Conservation (phyloP, 2,797 vertebrate species). For the Orientallactaga sibirica region DNA sequence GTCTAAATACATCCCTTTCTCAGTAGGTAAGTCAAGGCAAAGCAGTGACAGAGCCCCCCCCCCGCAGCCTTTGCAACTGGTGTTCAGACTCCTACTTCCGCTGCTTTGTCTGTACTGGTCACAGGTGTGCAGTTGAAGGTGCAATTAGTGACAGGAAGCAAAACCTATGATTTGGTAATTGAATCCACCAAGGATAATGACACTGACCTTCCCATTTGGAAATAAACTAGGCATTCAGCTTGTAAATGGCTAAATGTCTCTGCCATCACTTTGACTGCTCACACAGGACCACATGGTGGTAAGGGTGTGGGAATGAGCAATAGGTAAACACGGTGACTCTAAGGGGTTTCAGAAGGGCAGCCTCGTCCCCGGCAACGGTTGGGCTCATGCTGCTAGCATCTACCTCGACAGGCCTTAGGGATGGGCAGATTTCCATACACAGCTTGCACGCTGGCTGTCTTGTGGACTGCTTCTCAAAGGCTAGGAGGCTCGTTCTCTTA, state of each 20-base stretch:
- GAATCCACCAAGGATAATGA: slow-evolving; percentile 86
- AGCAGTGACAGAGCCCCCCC: background rate
- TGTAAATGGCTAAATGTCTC: slow-evolving; percentile 82
- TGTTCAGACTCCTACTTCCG: background rate
- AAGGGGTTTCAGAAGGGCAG: slow-evolving; percentile 71
- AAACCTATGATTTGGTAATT: slow-evolving; percentile 79
- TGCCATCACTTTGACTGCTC: slow-evolving; percentile 82
- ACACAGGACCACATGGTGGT: slow-evolving; percentile 55
- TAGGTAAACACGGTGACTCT: slow-evolving; percentile 79
- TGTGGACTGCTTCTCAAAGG: background rate
- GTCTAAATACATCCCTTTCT: slow-evolving; percentile 1
- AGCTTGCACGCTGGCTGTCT: background rate
- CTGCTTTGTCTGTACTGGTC: slow-evolving; percentile 79
- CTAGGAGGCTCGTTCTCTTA: background rate
- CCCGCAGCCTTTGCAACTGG: background rate
- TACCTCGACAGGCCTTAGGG: background rate
- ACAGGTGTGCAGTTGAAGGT: slow-evolving; percentile 73
- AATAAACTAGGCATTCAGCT: slow-evolving; percentile 84
- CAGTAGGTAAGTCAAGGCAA: slow-evolving; percentile 39
- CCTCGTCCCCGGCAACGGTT: background rate
- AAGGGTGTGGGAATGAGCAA: slow-evolving; percentile 45
- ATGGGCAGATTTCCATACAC: slow-evolving; percentile 48
- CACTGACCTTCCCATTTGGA: slow-evolving; percentile 85
- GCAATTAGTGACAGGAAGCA: slow-evolving; percentile 82
- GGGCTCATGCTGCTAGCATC: background rate